Percentiles rank a stretch among this genome's conserved stretches.
phyloP scores from a whole-genome alignment of 2,797 vertebrate genomes.

The Glossophaga mutica region DNA sequence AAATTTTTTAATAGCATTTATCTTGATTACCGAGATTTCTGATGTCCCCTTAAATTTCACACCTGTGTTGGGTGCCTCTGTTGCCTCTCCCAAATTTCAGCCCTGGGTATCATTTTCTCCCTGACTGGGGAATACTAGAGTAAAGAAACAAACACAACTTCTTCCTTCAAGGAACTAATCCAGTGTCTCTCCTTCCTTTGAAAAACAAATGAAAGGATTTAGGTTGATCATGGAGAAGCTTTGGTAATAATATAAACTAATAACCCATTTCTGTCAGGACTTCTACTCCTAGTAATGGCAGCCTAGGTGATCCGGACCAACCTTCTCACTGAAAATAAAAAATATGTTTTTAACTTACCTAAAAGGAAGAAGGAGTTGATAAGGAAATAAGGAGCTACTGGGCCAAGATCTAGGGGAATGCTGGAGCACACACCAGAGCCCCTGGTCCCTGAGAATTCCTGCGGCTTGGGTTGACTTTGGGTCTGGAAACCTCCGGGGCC shows the following conservation, averaged over 20 bases:
- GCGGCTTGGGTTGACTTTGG: neutral
- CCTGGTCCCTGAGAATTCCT: neutral
- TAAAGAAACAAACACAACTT: neutral
- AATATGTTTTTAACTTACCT: neutral
- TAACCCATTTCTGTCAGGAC: constrained; percentile 30
- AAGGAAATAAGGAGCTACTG: neutral
- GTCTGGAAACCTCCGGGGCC: neutral
- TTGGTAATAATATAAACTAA: constrained; percentile 40
- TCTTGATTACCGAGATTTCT: neutral
- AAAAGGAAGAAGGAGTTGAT: neutral
- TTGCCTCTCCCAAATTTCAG: neutral
- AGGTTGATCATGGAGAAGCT: constrained; percentile 53
- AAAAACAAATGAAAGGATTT: constrained; percentile 46
- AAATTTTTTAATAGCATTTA: neutral
- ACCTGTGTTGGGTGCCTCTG: neutral
- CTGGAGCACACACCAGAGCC: neutral
- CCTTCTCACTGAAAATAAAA: constrained; percentile 8
- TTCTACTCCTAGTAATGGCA: neutral
- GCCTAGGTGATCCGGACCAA: neutral
- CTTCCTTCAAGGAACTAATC: constrained; percentile 1
- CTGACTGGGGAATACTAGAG: neutral
- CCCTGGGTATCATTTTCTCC: neutral
- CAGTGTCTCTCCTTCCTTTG: constrained; percentile 32
- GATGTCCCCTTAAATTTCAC: neutral
- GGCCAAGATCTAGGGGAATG: neutral